Evolutionary conservation across 2,888 invertebrate species (phyloP).

Genomic region (Drosophila pseudotakahashii): DNA sequence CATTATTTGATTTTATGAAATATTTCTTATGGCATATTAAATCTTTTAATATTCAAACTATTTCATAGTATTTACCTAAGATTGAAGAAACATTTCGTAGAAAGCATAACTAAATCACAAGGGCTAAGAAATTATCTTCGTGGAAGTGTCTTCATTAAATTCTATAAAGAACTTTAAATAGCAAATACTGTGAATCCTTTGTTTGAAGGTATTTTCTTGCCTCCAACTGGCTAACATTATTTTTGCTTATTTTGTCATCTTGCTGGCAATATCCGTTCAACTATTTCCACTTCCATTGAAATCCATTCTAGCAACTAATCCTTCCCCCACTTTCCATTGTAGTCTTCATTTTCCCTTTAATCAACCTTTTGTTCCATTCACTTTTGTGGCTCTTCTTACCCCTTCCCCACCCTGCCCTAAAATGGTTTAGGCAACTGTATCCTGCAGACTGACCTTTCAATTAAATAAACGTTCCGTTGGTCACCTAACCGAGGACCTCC

Average conservation of each 20-base stretch:
- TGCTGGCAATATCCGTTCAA: neutral
- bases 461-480: slow-evolving; percentile 43
- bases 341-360: slow-evolving; percentile 13
- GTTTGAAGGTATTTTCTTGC: slow-evolving; percentile 4
- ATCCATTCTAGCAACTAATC: slow-evolving; percentile 13
- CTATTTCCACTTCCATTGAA: slow-evolving; percentile 20
- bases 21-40: too few species aligned
- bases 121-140: neutral
- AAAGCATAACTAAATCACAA: too few species aligned
- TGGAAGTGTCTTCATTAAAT: neutral
- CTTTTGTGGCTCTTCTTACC: neutral
- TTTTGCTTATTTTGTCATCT: slow-evolving; percentile 4
- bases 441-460: slow-evolving; percentile 39
- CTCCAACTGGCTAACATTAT: slow-evolving; percentile 3
- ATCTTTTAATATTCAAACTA: too few species aligned
- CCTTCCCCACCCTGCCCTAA: neutral
- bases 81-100: too few species aligned
- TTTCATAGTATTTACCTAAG: too few species aligned
- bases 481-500: slow-evolving; percentile 31
- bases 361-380: slow-evolving; percentile 26
- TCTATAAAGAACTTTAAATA: neutral
- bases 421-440: slow-evolving; percentile 27
- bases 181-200: neutral
- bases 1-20: too few species aligned
- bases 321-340: neutral